Evolutionary conservation across 2,113 vertebrate species (phyloP).

Genomic region (Gymnobelideus leadbeateri): DNA sequence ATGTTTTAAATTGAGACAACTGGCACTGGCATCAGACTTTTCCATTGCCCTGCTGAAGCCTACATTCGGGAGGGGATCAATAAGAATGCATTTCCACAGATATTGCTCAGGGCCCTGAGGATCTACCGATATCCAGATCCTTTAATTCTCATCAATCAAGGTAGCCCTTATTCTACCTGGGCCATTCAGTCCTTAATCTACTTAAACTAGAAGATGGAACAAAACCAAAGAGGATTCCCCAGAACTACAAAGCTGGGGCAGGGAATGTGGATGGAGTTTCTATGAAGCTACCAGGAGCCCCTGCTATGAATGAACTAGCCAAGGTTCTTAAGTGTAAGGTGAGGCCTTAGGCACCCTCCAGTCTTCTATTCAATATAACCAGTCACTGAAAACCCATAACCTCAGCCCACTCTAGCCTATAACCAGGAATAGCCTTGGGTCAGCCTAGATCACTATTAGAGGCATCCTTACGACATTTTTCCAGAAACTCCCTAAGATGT

Average conservation of each 20-base stretch:
- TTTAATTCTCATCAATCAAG: slow-evolving; percentile 57
- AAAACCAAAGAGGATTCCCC: not conserved
- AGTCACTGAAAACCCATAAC: no score
- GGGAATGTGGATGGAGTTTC: not conserved
- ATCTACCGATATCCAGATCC: slow-evolving; percentile 23
- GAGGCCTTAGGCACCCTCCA: no score
- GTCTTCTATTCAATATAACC: no score
- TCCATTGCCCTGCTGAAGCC: not conserved
- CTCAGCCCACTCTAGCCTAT: no score
- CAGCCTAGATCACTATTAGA: no score
- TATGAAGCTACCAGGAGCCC: not conserved
- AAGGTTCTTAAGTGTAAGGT: no score
- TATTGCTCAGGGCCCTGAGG: slow-evolving; percentile 48
- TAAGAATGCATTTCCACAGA: slow-evolving; percentile 41
- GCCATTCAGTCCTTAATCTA: slow-evolving; percentile 43
- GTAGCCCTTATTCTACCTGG: slow-evolving; percentile 44
- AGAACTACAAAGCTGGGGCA: not conserved
- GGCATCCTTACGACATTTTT: no score
- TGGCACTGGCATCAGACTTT: not conserved
- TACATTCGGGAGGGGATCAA: slow-evolving; percentile 30
- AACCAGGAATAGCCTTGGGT: no score
- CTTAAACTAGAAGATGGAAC: slow-evolving; percentile 8
- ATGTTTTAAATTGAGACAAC: not conserved
- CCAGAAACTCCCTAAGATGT: no score
- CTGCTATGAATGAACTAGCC: no score